Base-by-base conservation (phyloP, 2,888 invertebrate species). In the Rhingia campestris region DNA sequence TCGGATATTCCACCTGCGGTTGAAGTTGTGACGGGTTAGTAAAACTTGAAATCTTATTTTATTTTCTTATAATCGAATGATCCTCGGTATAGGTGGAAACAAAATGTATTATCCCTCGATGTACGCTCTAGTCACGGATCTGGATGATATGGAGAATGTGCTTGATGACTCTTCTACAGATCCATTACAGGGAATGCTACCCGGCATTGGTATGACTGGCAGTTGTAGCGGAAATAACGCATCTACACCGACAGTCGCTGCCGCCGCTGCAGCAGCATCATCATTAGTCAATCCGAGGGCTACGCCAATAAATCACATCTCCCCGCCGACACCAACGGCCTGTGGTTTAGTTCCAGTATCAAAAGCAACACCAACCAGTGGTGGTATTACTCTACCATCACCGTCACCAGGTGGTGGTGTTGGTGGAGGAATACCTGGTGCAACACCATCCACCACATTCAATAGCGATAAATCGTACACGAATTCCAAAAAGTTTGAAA, bases 21-120 rank as follows among this genome's bases (percentile, higher is more conserved):
- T 86, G 94, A 93, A 92, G 94, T 94, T 85, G 90, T 92, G 67
- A 89, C 91, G 87, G 91, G 91, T 92, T 86, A 87, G 86, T 82
- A 30, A 14, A 22, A 22, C 3, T 4, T 10, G 10, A 9, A 53
- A 75, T 56, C 41, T 35, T 33, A 30, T 53, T 51, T 39, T 7
- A 54, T 14, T 54, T 47, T 59, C 61, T 12, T 35, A 32, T 12
- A 67, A 0, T 63, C 37, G 45, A 54, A 30, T 81, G 64, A 67
- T 66, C 66, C 41, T 32, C 32, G 1, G n/a, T 32, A 93, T 94
- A 91, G 97, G 97, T 89, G 98, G 97, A 61, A 96, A 97, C 84
- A 95, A 97, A 90, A 97, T 99, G 97, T 95, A 97, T 86, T 99
- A 99, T 93, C 99, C 99, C 59, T 95, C 97, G 81, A 96, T 97